A percentile compares a stretch with the other conserved stretches of the same genome.
phyloP scores from a whole-genome alignment of 2,113 vertebrate species.

The Psilopsiagon aurifrons region DNA sequence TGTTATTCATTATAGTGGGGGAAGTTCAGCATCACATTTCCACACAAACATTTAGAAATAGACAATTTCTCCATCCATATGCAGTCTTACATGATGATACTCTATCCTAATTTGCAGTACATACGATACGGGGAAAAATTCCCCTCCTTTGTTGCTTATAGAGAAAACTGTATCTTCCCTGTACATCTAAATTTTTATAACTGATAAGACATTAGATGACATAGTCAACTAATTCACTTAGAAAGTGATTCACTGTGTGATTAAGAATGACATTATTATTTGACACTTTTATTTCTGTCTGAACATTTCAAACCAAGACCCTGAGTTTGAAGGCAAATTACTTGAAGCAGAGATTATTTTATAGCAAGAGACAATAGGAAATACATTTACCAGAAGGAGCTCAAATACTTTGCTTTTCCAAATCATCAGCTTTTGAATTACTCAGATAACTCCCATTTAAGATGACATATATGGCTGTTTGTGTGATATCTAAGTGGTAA shows the following conservation, averaged over 20 bases:
- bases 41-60: not conserved
- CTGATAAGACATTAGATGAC: not conserved
- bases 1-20: constrained; percentile 27
- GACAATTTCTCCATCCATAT: not conserved
- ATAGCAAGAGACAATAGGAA: not conserved
- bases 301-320: constrained; percentile 9
- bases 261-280: constrained; percentile 18
- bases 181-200: not conserved
- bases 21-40: constrained; percentile 19
- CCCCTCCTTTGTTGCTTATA: not conserved
- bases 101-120: not conserved
- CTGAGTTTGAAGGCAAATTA: constrained; percentile 16
- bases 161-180: not conserved
- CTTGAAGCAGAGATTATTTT: constrained; percentile 31
- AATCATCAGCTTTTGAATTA: constrained; percentile 65
- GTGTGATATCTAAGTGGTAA: constrained; percentile 51
- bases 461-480: constrained; percentile 45
- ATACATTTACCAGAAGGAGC: constrained; percentile 32
- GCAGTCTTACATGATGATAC: not conserved
- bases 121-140: not conserved
- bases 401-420: constrained; percentile 52
- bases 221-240: not conserved
- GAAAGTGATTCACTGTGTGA: not conserved
- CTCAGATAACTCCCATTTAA: constrained; percentile 55
- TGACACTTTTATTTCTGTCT: constrained; percentile 6